These are phyloP conservation scores for Agrotis ipsilon DNA, from an alignment of 2,888 invertebrate species.

Conservation along the genomic window DNA sequence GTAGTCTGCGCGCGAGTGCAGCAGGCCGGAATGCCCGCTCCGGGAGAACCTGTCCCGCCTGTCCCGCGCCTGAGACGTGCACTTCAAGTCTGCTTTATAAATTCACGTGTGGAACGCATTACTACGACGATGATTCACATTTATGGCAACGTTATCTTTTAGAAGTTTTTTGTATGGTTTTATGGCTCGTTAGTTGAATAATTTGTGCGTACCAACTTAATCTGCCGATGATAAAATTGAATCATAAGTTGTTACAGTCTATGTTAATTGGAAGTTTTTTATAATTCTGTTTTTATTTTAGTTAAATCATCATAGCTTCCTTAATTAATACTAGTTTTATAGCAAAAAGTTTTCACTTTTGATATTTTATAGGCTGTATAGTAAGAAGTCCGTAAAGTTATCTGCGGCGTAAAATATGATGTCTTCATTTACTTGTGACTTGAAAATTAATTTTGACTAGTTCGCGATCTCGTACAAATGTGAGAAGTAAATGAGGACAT, in stretches of 20 bases:
- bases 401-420: slow-evolving; percentile 29
- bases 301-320: slow-evolving; percentile 44
- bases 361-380: slow-evolving; percentile 21
- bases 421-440: slow-evolving; percentile 43
- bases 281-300: slow-evolving; percentile 22
- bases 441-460: slow-evolving; percentile 12
- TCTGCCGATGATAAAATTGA: slow-evolving; percentile 34
- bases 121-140: slow-evolving; percentile 69
- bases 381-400: no score
- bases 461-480: slow-evolving; percentile 24
- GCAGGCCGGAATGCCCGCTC: slow-evolving; percentile 86
- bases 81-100: slow-evolving; percentile 83
- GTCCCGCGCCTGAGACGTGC: slow-evolving; percentile 82
- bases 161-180: slow-evolving; percentile 39
- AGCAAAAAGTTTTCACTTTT: slow-evolving; percentile 27
- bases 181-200: slow-evolving; percentile 53
- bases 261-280: slow-evolving; percentile 24
- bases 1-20: slow-evolving; percentile 67
- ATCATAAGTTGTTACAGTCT: slow-evolving; percentile 26
- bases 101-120: slow-evolving; percentile 80
- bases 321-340: slow-evolving; percentile 40
- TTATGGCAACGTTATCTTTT: slow-evolving; percentile 68
- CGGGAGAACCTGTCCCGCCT: slow-evolving; percentile 87
- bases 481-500: slow-evolving; percentile 1
- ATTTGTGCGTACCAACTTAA: slow-evolving; percentile 42